Percentiles rank a stretch among this genome's conserved stretches.
Conservation (phyloP, 2,113 vertebrate species). For the Lycaon pictus region DNA sequence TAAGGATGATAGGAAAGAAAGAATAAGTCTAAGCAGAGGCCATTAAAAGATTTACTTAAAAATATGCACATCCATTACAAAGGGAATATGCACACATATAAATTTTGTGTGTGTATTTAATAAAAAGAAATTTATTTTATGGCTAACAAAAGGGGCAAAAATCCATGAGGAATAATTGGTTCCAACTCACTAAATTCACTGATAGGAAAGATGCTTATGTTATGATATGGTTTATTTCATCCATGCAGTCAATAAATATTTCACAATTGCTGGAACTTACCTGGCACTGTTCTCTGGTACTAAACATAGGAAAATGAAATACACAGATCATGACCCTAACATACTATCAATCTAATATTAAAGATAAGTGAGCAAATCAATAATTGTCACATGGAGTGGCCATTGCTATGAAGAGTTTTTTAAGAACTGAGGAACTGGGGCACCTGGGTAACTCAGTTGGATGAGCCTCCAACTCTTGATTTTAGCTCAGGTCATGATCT, state of each 20-base stretch:
- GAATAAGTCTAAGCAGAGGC: neutral
- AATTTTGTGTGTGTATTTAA: neutral
- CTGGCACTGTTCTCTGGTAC: neutral
- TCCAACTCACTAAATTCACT: neutral
- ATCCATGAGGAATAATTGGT: neutral
- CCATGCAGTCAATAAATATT: neutral
- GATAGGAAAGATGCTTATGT: neutral
- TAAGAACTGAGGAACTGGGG: neutral
- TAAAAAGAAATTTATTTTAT: neutral
- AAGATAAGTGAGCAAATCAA: neutral
- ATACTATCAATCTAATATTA: neutral
- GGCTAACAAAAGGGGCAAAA: neutral
- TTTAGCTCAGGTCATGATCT: neutral
- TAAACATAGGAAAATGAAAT: neutral
- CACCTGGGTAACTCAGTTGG: neutral
- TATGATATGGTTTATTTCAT: neutral
- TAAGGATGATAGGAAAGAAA: neutral
- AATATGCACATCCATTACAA: neutral
- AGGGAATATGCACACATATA: neutral
- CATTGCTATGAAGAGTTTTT: neutral
- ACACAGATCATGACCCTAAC: neutral
- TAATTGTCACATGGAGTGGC: neutral
- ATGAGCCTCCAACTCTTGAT: neutral
- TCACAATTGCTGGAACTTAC: neutral
- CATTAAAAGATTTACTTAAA: neutral